A percentile compares a stretch with the other conserved stretches of the same genome.
phyloP scores from a whole-genome alignment of 2,888 invertebrate genomes.

The Nezara viridula region DNA sequence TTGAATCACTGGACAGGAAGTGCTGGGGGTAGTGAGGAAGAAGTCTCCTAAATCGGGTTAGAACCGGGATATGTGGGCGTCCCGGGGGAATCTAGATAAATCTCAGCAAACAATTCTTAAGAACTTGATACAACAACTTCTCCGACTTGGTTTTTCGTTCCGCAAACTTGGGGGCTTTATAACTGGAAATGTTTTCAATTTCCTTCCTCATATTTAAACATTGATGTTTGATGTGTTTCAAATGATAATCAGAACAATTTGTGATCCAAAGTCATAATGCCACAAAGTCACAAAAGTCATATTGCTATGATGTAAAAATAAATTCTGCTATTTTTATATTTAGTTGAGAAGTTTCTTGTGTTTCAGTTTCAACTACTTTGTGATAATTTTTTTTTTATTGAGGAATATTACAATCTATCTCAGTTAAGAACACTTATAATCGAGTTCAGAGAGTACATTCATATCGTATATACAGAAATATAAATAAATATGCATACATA shows the following conservation, averaged over 20 bases:
- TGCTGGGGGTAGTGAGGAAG: not conserved
- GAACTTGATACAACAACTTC: conserved; percentile 18
- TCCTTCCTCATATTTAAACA: not conserved
- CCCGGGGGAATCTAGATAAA: conserved; percentile 16
- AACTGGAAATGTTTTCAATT: not conserved
- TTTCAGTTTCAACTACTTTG: no score
- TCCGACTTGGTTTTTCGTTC: not conserved
- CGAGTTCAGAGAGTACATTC: no score
- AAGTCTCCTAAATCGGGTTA: conserved; percentile 34
- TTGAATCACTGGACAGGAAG: not conserved
- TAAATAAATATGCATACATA: no score
- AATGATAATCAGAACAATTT: not conserved
- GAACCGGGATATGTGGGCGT: conserved; percentile 2
- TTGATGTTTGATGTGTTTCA: not conserved
- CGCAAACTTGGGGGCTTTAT: not conserved
- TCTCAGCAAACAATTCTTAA: conserved; percentile 27
- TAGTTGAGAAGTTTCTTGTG: no score
- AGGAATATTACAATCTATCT: no score
- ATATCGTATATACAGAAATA: no score
- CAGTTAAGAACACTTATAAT: no score
- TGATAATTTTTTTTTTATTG: no score
- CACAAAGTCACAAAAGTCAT: no score
- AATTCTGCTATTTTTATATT: no score
- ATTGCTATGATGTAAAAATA: no score
- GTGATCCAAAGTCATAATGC: not conserved